Evolutionary conservation across 2,797 vertebrate genomes (phyloP), one percentile per base, ranked within the genome.

Genomic region (Bradypodion pumilum): DNA sequence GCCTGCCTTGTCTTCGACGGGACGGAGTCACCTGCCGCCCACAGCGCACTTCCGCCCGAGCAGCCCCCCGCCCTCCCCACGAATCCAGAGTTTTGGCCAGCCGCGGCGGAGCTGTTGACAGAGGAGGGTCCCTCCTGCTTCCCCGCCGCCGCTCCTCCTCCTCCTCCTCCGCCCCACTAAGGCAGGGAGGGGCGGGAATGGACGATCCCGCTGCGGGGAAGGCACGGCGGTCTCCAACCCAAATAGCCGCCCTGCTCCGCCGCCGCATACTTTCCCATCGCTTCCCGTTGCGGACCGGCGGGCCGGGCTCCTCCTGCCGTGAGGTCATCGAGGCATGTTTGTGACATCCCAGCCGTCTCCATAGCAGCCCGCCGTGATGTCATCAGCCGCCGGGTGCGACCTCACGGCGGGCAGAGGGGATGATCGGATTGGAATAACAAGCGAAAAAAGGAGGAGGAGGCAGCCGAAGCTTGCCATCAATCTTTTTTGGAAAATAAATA

Each of bases 251-350:
- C 87, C n/a, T 73, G n/a, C 93, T 85, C 92, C 78, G 92, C 91
- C 16, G 92, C 89, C 29, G 62, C 94, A 93, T 93, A 89, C 69
- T 94, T 94, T 94, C 92, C 92, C 93, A 93, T 76, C 81, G 1
- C 92, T 87, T 85, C 85, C 91, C 91, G 87, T 86, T 86, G 91
- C 90, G 89, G 80, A 84, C 91, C 72, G 56, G 29, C 42, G 88
- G 89, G 91, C 91, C 90, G 82, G 16, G 76, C 94, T 89, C 94
- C 94, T 91, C 94, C 94, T 91, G 92, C 94, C 82, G 94, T 94
- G 93, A 93, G 93, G 91, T 93, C 94, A 93, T 89, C 75, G 82
- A 81, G 86, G 88, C 85, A 89, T 93, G 93, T 92, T 93, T 91
- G 91, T 92, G 92, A 93, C 94, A 93, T 93, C 94, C 72, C 16